phyloP scores from a whole-genome alignment of 2,113 vertebrate species.

The Redunca redunca region DNA sequence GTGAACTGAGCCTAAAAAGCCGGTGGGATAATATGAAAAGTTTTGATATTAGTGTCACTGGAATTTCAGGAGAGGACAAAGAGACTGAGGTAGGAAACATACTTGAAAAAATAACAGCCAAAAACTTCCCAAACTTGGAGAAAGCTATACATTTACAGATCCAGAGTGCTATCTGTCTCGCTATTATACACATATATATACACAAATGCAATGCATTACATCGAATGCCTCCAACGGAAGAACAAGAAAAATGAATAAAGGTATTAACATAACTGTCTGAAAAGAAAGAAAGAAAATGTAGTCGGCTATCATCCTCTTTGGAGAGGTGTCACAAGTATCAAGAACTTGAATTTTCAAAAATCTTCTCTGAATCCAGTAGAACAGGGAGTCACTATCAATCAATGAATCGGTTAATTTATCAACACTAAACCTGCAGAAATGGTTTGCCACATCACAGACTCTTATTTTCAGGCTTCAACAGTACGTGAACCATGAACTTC shows the following conservation, averaged over 20 bases:
- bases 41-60: not conserved
- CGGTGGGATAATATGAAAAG: not conserved
- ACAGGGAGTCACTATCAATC: not conserved
- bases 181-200: not conserved
- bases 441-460: not conserved
- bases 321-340: not conserved
- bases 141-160: not conserved
- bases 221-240: not conserved
- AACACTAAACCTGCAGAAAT: not conserved
- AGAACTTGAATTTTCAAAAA: not conserved
- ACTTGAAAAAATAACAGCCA: not conserved
- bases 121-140: not conserved
- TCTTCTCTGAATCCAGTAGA: not conserved
- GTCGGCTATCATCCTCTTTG: not conserved
- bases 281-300: not conserved
- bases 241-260: not conserved
- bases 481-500: not conserved
- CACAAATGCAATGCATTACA: not conserved
- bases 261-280: not conserved
- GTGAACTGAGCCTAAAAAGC: not conserved
- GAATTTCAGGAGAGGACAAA: not conserved
- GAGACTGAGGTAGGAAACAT: not conserved
- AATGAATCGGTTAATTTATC: not conserved
- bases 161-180: not conserved
- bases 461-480: not conserved